A percentile compares a stretch with the other conserved stretches of the same genome.
phyloP scores from a whole-genome alignment of 2,888 invertebrate species.

The Ichneumoninae sp. region DNA sequence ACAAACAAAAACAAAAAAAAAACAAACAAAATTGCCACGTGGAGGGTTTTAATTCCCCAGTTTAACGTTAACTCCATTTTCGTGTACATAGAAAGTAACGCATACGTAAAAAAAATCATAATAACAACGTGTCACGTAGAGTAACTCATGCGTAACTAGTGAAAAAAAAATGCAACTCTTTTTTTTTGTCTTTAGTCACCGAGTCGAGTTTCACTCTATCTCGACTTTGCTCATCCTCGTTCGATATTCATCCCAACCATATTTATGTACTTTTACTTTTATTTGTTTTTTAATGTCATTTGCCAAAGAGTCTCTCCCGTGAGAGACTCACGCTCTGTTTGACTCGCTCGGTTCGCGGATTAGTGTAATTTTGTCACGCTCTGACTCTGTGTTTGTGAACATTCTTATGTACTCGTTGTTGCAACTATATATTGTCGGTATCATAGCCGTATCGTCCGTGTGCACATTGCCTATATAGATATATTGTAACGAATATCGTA shows the following conservation, averaged over 20 bases:
- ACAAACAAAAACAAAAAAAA: slow-evolving; percentile 27
- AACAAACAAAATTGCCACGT: slow-evolving; percentile 13
- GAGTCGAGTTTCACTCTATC: slow-evolving; percentile 33
- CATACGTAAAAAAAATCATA: slow-evolving; percentile 12
- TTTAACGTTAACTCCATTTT: slow-evolving; percentile 35
- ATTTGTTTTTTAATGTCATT: not conserved
- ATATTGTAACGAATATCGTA: too few species aligned
- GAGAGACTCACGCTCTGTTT: slow-evolving; percentile 76
- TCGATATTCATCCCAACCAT: slow-evolving; percentile 72
- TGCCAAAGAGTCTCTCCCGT: slow-evolving; percentile 18
- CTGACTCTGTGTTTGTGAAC: slow-evolving; percentile 71
- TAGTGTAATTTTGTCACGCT: slow-evolving; percentile 78
- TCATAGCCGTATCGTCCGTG: slow-evolving; percentile 25
- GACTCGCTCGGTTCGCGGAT: slow-evolving; percentile 70
- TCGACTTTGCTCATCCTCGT: slow-evolving; percentile 42
- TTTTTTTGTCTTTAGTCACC: slow-evolving; percentile 8
- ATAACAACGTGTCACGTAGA: slow-evolving; percentile 38
- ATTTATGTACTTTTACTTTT: slow-evolving; percentile 76
- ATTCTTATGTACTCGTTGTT: slow-evolving; percentile 4
- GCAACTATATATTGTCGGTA: slow-evolving; percentile 1
- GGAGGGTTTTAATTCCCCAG: slow-evolving; percentile 18
- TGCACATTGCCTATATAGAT: too few species aligned
- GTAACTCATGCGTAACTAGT: slow-evolving; percentile 38
- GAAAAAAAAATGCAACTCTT: not conserved
- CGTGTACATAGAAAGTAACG: slow-evolving; percentile 52